Conservation (phyloP, 1,140 invertebrate genomes). For the Calephelis nemesis region DNA sequence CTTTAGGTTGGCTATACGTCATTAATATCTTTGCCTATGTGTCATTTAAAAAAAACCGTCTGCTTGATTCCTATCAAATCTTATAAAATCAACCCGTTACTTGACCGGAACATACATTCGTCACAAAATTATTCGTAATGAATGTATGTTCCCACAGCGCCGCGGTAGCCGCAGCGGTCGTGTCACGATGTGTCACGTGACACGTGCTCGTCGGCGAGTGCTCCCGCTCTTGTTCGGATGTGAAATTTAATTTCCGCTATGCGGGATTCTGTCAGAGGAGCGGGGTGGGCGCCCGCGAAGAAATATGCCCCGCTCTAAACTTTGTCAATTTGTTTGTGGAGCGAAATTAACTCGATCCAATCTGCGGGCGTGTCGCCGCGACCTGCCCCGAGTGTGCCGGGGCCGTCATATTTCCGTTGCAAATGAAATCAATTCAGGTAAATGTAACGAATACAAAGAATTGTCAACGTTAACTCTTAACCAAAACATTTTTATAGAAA, state of each 20-base stretch:
- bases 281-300: conserved; percentile 55
- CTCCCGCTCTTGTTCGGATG: conserved; percentile 72
- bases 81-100: too few species aligned
- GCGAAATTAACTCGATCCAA: conserved; percentile 78
- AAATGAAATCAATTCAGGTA: conserved; percentile 35
- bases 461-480: conserved; percentile 5
- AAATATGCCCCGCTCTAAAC: conserved; percentile 77
- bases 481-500: neutral
- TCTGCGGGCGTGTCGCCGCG: conserved; percentile 63
- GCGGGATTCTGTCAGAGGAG: conserved; percentile 63
- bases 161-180: conserved; percentile 23
- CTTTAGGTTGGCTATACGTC: too few species aligned
- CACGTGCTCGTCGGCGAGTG: conserved; percentile 61
- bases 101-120: too few species aligned
- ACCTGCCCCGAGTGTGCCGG: conserved; percentile 50
- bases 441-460: conserved; percentile 27
- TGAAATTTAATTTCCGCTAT: conserved; percentile 78
- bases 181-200: conserved; percentile 50
- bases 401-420: conserved; percentile 46
- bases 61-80: too few species aligned
- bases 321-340: conserved; percentile 79
- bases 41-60: too few species aligned
- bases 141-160: neutral
- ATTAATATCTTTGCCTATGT: too few species aligned
- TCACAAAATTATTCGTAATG: neutral